A percentile compares a stretch with the other conserved stretches of the same genome.
phyloP scores from a whole-genome alignment of 2,113 vertebrate genomes.

The Xenopus borealis region DNA sequence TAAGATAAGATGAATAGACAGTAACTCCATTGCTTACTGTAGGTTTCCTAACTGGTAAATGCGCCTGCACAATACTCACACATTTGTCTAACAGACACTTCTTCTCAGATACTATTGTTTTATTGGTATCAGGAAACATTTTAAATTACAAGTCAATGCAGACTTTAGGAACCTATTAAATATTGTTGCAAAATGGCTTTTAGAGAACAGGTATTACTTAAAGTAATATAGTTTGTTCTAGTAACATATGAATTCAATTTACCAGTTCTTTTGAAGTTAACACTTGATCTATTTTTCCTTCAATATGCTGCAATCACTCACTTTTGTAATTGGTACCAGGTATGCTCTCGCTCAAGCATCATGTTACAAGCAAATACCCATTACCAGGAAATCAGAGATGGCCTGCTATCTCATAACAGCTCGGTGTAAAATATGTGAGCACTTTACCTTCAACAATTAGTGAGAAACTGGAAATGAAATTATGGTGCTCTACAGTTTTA shows the following conservation, averaged over 20 bases:
- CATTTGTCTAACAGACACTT: slow-evolving; percentile 20
- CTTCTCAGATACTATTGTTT: slow-evolving; percentile 29
- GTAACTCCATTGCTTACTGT: neutral
- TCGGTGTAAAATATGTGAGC: slow-evolving; percentile 55
- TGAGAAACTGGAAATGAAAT: slow-evolving; percentile 49
- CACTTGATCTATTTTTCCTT: slow-evolving; percentile 57
- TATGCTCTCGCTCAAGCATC: slow-evolving; percentile 56
- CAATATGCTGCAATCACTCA: slow-evolving; percentile 62
- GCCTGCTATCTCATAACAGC: slow-evolving; percentile 62
- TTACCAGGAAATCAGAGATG: slow-evolving; percentile 59
- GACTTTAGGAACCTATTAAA: slow-evolving; percentile 45
- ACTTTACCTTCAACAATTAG: slow-evolving; percentile 28
- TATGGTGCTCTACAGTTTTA: slow-evolving; percentile 16
- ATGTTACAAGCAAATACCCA: slow-evolving; percentile 55
- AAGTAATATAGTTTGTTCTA: slow-evolving; percentile 59
- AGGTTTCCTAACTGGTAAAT: neutral
- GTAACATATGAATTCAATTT: slow-evolving; percentile 57
- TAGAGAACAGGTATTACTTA: slow-evolving; percentile 63
- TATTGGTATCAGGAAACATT: slow-evolving; percentile 40
- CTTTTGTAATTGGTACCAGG: slow-evolving; percentile 64
- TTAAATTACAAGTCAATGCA: slow-evolving; percentile 28
- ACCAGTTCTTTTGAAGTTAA: slow-evolving; percentile 56
- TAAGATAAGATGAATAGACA: neutral
- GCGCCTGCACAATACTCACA: neutral
- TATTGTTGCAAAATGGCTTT: slow-evolving; percentile 53